These are phyloP conservation scores for Leptopilina syphax DNA, from an alignment of 2,888 invertebrate genomes.

Conservation along the genomic window DNA sequence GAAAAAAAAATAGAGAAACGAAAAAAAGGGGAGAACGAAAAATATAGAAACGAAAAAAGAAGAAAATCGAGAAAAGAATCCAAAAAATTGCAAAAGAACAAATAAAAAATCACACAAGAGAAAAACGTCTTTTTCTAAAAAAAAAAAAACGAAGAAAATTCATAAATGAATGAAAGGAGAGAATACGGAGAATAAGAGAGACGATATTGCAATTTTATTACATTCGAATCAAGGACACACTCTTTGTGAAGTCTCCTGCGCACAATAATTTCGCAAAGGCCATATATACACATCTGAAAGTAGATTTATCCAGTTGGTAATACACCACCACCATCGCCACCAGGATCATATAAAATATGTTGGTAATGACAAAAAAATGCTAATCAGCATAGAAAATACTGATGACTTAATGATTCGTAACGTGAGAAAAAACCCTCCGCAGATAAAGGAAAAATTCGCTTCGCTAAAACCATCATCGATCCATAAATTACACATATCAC, in stretches of 20 bases:
- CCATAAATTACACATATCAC: conserved; percentile 15
- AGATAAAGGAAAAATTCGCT: conserved; percentile 31
- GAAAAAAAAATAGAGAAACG: not conserved
- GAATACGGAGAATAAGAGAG: not conserved
- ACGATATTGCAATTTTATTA: conserved; percentile 16
- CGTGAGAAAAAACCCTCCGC: conserved; percentile 42
- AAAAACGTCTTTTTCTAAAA: no score
- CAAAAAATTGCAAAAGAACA: no score
- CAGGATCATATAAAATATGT: not conserved
- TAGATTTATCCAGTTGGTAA: conserved; percentile 41
- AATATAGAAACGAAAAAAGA: no score
- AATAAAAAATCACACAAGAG: no score
- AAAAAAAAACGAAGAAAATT: no score
- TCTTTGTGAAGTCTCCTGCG: not conserved
- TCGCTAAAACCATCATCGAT: conserved; percentile 10
- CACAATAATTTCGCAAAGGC: conserved; percentile 27
- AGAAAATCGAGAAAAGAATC: no score
- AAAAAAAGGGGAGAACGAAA: not conserved
- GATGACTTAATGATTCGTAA: conserved; percentile 42
- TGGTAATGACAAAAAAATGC: conserved; percentile 45
- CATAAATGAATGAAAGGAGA: no score
- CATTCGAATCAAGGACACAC: conserved; percentile 16
- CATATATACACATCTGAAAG: conserved; percentile 36
- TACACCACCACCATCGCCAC: not conserved
- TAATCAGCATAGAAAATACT: conserved; percentile 39